Evolutionary conservation across 2,797 vertebrate genomes (phyloP), one percentile per base, ranked within the genome.

Genomic region (Alosa sapidissima): DNA sequence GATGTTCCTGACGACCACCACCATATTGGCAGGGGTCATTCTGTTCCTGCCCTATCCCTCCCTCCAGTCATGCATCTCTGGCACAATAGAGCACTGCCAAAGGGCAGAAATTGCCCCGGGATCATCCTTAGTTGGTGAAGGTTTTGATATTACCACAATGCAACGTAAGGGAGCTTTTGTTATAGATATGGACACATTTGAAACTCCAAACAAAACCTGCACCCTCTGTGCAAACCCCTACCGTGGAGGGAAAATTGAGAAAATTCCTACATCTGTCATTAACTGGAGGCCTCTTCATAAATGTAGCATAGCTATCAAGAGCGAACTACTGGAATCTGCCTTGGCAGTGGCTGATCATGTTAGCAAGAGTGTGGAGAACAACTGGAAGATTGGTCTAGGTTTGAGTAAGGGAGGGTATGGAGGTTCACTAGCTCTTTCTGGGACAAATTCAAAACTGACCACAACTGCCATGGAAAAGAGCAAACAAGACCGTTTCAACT

Each of bases 111-210:
- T 94, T 0, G 91, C 94, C 28, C 96, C 96, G 0, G 96, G 96
- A 2, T 89, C 93, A 0, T 90, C 92, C 87, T 89, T 96, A 86
- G 95, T 93, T 0, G 96, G 96, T 2, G 95, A 96, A 82, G 96
- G 96, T 0, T 88, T 96, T 3, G 92, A 97, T 33, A 94, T 97
- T 13, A 95, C 95, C 78, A 95, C 83, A 1, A 94, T 96, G 93
- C 47, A 88, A 83, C 92, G 90, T 16, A 92, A 92, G 85, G 91
- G 91, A 0, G 88, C 92, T 51, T 94, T 89, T 21, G 89, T 94
- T 10, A 90, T 95, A 0, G 90, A 95, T 52, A 89, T 89, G 41
- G 90, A 91, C 41, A 84, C 45, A 0, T 94, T 92, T 92, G 52
- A 91, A 0, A 51, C 72, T 0, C 41, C 3, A 6, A 87, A 94